phyloP scores from a whole-genome alignment of 2,888 invertebrate genomes.

The Alentia gelatinosa region DNA sequence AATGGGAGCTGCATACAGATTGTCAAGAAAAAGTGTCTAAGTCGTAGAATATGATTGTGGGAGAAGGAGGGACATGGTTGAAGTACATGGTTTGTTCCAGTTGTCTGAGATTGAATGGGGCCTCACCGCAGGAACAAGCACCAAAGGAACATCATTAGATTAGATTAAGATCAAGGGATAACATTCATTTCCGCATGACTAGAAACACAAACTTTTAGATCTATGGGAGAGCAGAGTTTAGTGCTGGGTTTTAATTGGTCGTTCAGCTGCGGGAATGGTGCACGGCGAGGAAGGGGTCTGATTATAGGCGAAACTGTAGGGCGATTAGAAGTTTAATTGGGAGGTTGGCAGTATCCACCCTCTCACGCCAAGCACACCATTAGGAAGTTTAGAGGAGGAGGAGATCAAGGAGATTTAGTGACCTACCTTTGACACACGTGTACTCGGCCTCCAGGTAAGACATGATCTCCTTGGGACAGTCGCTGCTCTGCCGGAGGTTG shows the following conservation, averaged over 20 bases:
- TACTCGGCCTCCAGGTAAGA: slow-evolving; percentile 53
- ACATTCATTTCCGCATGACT: not conserved
- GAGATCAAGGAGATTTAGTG: not conserved
- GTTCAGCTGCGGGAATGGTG: not conserved
- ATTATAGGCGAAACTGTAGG: not conserved
- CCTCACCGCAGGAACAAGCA: not conserved
- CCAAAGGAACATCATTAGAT: not conserved
- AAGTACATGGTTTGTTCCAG: not conserved
- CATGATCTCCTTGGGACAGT: slow-evolving; percentile 55
- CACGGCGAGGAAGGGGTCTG: not conserved
- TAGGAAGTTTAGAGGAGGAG: not conserved
- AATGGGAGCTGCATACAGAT: too few species aligned
- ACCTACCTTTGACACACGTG: slow-evolving; percentile 52
- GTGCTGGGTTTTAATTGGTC: not conserved
- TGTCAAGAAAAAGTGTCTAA: too few species aligned
- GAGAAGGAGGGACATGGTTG: not conserved
- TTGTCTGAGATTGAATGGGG: not conserved
- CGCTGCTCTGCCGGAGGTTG: not conserved
- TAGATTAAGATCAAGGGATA: slow-evolving; percentile 17
- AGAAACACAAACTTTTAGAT: not conserved
- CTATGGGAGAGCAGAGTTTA: not conserved
- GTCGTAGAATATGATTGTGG: not conserved
- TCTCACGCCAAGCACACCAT: not conserved
- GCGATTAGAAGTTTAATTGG: slow-evolving; percentile 29
- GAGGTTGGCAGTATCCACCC: not conserved